Evolutionary conservation across 2,888 invertebrate genomes (phyloP).

Genomic region (Idaea dimidiata): DNA sequence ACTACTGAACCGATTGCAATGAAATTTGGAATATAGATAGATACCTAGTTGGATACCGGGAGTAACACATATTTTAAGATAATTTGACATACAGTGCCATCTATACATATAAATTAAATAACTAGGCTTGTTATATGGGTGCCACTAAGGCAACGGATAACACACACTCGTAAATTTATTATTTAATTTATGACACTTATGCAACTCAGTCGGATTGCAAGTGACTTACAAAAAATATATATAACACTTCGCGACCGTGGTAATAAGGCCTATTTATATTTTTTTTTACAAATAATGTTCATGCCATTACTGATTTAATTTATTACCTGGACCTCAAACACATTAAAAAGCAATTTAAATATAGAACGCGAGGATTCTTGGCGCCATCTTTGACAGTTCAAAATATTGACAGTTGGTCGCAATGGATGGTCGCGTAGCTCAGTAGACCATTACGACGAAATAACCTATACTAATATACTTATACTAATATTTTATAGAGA

Average conservation of each 20-base stretch:
- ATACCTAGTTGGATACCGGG: too few species aligned
- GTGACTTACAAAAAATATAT: neutral
- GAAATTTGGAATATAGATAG: too few species aligned
- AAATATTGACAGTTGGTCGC: slow-evolving; percentile 21
- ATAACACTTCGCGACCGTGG: neutral
- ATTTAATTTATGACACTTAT: too few species aligned
- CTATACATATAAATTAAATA: too few species aligned
- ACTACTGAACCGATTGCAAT: too few species aligned
- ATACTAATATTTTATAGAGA: too few species aligned
- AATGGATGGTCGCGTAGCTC: slow-evolving; percentile 38
- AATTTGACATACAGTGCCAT: too few species aligned
- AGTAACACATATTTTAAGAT: too few species aligned
- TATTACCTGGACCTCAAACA: slow-evolving; percentile 26
- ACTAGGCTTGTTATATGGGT: too few species aligned
- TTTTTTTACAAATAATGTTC: neutral
- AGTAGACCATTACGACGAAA: slow-evolving; percentile 46
- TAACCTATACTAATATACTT: neutral
- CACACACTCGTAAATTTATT: too few species aligned
- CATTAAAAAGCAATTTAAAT: slow-evolving; percentile 48
- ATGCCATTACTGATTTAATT: slow-evolving; percentile 26
- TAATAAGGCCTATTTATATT: neutral
- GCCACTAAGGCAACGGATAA: too few species aligned
- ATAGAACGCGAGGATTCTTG: slow-evolving; percentile 43
- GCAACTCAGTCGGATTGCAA: neutral
- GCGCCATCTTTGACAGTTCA: slow-evolving; percentile 5